Evolutionary conservation across 2,113 vertebrate species (phyloP).

Genomic region (Natator depressus): DNA sequence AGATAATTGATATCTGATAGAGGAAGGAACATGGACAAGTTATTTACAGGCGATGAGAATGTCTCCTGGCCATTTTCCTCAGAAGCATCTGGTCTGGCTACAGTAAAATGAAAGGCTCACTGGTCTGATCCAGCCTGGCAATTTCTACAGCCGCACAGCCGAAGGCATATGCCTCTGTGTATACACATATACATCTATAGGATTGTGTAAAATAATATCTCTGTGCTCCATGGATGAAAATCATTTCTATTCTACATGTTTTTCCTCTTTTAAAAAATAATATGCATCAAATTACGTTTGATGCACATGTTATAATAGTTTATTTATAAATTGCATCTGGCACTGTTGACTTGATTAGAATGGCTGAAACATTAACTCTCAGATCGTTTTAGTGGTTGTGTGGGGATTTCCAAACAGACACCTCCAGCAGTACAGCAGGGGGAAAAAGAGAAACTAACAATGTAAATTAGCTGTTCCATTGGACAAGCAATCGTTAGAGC

Average conservation of each 20-base stretch:
- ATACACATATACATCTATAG: neutral
- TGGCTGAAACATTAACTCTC: conserved; percentile 14
- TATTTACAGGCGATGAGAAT: neutral
- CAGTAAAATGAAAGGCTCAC: neutral
- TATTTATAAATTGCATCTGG: conserved; percentile 50
- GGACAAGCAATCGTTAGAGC: neutral
- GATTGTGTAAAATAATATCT: neutral
- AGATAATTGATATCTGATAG: neutral
- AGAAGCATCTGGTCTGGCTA: neutral
- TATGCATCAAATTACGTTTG: neutral
- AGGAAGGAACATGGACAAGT: neutral
- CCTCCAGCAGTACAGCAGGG: neutral
- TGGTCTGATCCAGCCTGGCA: neutral
- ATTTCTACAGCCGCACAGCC: neutral
- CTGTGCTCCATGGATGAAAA: neutral
- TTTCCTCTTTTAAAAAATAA: neutral
- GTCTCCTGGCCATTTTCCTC: neutral
- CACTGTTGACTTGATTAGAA: conserved; percentile 9
- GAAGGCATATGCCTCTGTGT: neutral
- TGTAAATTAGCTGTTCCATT: neutral
- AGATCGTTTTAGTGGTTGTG: neutral
- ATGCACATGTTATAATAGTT: neutral
- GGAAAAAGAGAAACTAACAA: neutral
- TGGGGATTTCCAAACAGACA: conserved; percentile 8
- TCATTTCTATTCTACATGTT: neutral